Evolutionary conservation across 2,113 vertebrate genomes (phyloP).

Genomic region (Panthera uncia): DNA sequence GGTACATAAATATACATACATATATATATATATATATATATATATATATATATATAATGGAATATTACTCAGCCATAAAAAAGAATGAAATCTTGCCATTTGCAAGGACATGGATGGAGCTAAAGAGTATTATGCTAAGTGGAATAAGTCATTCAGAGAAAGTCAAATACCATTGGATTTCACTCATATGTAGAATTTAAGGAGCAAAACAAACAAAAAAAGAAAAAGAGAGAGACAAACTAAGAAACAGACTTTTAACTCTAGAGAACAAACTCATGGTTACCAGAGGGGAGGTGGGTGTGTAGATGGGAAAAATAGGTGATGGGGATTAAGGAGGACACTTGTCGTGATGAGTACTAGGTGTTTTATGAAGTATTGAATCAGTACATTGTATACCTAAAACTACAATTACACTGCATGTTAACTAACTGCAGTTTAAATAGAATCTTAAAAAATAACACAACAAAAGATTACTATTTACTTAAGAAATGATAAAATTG

Average conservation of each 20-base stretch:
- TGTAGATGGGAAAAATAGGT: background rate
- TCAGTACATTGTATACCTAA: background rate
- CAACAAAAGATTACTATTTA: background rate
- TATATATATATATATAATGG: background rate
- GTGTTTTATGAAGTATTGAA: too few species aligned
- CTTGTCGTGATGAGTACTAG: background rate
- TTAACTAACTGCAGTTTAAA: background rate
- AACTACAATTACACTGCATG: background rate
- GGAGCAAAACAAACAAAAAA: background rate
- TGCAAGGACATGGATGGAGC: background rate
- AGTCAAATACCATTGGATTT: background rate
- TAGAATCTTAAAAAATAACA: background rate
- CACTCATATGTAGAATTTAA: background rate
- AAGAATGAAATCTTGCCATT: background rate
- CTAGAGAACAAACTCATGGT: background rate
- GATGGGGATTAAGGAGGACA: background rate
- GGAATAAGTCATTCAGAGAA: background rate
- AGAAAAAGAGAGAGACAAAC: background rate
- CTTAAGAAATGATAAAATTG: background rate
- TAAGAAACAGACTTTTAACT: background rate
- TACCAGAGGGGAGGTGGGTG: background rate
- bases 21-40: too few species aligned
- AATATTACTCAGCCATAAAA: background rate
- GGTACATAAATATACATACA: accelerated
- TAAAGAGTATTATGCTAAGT: background rate